A percentile compares a stretch with the other conserved stretches of the same genome.
phyloP scores from a whole-genome alignment of 2,797 vertebrate genomes.

The Harpagifer antarcticus region DNA sequence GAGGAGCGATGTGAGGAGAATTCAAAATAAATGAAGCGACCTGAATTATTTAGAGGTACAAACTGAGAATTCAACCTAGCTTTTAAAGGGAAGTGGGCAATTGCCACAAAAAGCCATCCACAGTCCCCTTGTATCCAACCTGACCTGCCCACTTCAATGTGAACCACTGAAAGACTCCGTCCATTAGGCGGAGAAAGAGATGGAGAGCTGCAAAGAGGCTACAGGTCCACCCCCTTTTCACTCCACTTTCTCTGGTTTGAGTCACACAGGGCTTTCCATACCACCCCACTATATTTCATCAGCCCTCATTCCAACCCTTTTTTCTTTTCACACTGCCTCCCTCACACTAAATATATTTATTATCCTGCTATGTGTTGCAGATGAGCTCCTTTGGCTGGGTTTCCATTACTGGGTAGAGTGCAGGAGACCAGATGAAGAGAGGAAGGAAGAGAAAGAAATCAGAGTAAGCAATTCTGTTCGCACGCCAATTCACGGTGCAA shows the following conservation, averaged over 20 bases:
- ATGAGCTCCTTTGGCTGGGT: slow-evolving; percentile 69
- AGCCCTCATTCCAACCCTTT: slow-evolving; percentile 41
- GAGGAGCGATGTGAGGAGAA: slow-evolving; percentile 71
- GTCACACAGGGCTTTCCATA: slow-evolving; percentile 53
- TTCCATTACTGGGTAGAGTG: slow-evolving; percentile 69
- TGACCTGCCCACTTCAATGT: slow-evolving; percentile 40
- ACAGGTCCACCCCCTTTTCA: slow-evolving; percentile 57
- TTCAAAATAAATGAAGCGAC: slow-evolving; percentile 82
- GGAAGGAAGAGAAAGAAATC: slow-evolving; percentile 65
- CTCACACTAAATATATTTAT: slow-evolving; percentile 75
- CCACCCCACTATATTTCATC: slow-evolving; percentile 56
- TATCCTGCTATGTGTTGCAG: slow-evolving; percentile 68
- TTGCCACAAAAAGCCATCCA: slow-evolving; percentile 65
- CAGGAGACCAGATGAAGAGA: slow-evolving; percentile 55
- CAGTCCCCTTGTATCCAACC: slow-evolving; percentile 35
- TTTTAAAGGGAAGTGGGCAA: slow-evolving; percentile 76
- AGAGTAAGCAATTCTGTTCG: slow-evolving; percentile 81
- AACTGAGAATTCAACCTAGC: slow-evolving; percentile 83
- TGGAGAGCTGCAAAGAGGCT: slow-evolving; percentile 58
- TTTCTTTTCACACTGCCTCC: slow-evolving; percentile 53
- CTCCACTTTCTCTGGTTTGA: slow-evolving; percentile 38
- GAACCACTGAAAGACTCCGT: slow-evolving; percentile 33
- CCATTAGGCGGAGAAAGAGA: slow-evolving; percentile 46
- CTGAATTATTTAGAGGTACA: slow-evolving; percentile 86
- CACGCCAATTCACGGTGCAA: slow-evolving; percentile 66